Evolutionary conservation across 2,888 invertebrate genomes (phyloP), one percentile per base, ranked within the genome.

Genomic region (Acanthoscelides obtectus): DNA sequence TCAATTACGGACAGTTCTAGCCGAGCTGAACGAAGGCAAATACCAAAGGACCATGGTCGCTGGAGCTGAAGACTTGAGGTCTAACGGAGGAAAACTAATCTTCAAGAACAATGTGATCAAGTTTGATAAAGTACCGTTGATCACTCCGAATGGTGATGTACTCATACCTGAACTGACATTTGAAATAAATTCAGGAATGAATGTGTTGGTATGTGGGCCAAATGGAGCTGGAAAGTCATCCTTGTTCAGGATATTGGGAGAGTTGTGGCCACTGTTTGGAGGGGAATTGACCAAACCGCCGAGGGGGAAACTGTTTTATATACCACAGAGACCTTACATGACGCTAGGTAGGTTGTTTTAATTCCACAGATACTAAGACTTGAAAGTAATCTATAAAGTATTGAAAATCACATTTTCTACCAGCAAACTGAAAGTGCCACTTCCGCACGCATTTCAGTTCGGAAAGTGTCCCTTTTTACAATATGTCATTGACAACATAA

Each of bases 221-320:
- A 99, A 99, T 85, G 99, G 99, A 0, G 97, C 98, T 85, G 99
- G 99, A 68, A 99, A 99, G 86, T 97, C 97, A 70, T 98, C 98
- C 0, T 88, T 99, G 80, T 99, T 99, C 89, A 89, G 99, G 70
- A 94, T 98, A 81, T 89, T 99, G 19, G 99, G 99, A 67, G 98
- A 97, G 88, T 87, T 99, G 72, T 99, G 99, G 99, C 99, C 99
- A 0, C 88, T 97, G 72, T 98, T 97, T 89, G 96, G 22, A 0
- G 98, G 98, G 1, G 91, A 91, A 4, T 87, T 99, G 71, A 97
- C 95, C 1, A 99, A 99, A 86, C 99, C 99, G n/a, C 94, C 94
- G 0, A 91, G 93, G 73, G 95, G 96, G 21, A 97, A 98, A 83
- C 90, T 99, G 22, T 99, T 99, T 88, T 97, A 98, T 84, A 97